A percentile compares a stretch with the other conserved stretches of the same genome.
phyloP scores from a whole-genome alignment of 2,797 vertebrate species.

The Cirrhinus mrigala region DNA sequence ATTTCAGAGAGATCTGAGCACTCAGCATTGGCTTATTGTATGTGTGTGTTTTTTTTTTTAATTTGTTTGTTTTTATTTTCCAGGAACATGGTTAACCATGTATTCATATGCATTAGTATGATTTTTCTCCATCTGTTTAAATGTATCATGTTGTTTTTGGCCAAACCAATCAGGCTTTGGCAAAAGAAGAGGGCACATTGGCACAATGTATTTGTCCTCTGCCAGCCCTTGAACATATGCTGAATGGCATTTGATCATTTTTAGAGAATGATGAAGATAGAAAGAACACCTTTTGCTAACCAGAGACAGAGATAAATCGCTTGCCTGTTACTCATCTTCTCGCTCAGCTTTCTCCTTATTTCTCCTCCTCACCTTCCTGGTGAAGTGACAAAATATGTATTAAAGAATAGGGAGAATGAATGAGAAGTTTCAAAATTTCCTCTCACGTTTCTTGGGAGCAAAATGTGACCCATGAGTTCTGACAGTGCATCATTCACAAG shows the following conservation, averaged over 20 bases:
- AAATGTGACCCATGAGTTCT: neutral
- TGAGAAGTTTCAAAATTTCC: neutral
- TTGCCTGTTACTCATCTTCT: neutral
- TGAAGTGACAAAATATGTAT: neutral
- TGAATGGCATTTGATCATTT: neutral
- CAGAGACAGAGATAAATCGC: neutral
- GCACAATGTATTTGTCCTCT: constrained; percentile 15
- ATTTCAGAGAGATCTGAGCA: neutral
- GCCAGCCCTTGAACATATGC: neutral
- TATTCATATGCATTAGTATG: constrained; percentile 11
- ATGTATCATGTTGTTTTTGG: constrained; percentile 10
- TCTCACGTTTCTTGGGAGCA: neutral
- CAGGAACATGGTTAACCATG: neutral
- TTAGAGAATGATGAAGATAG: neutral
- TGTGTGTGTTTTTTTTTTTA: no score
- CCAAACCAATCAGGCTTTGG: constrained; percentile 33
- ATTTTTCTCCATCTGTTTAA: constrained; percentile 22
- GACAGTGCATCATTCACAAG: neutral
- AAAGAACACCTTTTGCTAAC: neutral
- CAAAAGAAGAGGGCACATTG: constrained; percentile 12
- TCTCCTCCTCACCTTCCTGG: neutral
- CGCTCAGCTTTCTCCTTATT: neutral
- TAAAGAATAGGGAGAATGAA: neutral
- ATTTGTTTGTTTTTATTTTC: no score
- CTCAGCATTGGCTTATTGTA: neutral